Percentiles rank a stretch among this genome's conserved stretches.
phyloP scores from a whole-genome alignment of 2,797 vertebrate genomes.

The Harpagifer antarcticus region DNA sequence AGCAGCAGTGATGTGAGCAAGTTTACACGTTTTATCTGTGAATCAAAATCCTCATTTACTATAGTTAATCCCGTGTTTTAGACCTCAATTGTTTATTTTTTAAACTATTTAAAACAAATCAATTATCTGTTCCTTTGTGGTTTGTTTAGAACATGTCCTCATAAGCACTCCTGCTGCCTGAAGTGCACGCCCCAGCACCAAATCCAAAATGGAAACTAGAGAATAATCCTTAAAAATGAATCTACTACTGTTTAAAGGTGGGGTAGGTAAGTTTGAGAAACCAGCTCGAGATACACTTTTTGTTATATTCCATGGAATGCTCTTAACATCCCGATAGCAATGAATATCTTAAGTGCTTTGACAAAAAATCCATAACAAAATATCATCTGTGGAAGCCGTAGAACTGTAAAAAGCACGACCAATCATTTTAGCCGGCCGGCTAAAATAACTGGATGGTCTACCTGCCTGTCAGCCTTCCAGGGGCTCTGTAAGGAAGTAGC shows the following conservation, averaged over 20 bases:
- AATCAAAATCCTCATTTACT: constrained; percentile 1
- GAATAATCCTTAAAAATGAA: not conserved
- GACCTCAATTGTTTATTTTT: not conserved
- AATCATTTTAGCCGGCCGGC: no score
- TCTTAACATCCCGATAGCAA: no score
- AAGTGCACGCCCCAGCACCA: not conserved
- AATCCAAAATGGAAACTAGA: not conserved
- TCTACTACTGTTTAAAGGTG: not conserved
- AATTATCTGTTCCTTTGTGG: constrained; percentile 3
- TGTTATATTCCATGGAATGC: no score
- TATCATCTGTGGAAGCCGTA: no score
- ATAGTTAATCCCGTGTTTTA: not conserved
- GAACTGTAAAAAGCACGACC: no score
- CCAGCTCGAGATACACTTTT: no score
- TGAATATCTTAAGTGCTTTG: no score
- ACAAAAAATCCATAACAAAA: no score
- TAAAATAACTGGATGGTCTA: no score
- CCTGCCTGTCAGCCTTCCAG: no score
- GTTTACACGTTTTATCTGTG: not conserved
- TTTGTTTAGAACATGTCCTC: constrained; percentile 17
- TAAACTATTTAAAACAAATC: constrained; percentile 11
- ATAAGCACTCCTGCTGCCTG: not conserved
- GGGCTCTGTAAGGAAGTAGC: no score
- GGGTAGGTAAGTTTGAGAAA: no score
- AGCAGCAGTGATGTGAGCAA: not conserved